phyloP scores from a whole-genome alignment of 1,140 invertebrate genomes.

The Conopomorpha cramerella region DNA sequence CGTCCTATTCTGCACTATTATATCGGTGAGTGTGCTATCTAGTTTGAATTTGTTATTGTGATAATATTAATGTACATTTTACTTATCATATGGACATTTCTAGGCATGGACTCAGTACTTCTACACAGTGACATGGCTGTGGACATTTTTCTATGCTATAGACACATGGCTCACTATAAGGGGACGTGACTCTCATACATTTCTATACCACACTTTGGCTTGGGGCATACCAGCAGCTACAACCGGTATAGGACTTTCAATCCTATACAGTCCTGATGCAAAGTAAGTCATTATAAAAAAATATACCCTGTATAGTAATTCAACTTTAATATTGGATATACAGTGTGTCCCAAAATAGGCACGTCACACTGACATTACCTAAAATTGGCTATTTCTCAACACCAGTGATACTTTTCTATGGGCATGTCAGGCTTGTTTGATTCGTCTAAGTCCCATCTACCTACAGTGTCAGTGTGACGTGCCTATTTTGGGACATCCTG shows the following conservation, averaged over 20 bases:
- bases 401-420: no score
- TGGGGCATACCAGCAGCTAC: slow-evolving; percentile 74
- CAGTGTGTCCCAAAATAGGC: no score
- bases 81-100: no score
- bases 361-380: no score
- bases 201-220: slow-evolving; percentile 68
- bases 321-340: no score
- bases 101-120: slow-evolving; percentile 86
- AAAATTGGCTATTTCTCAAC: no score
- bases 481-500: no score
- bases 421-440: no score
- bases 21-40: slow-evolving; percentile 65
- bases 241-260: slow-evolving; percentile 68
- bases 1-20: slow-evolving; percentile 73
- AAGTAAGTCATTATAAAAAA: slow-evolving; percentile 62
- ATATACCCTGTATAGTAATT: no score
- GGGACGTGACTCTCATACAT: slow-evolving; percentile 62
- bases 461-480: no score
- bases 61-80: no score
- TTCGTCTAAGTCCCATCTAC: no score
- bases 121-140: slow-evolving; percentile 82
- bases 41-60: slow-evolving; percentile 1
- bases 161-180: slow-evolving; percentile 73
- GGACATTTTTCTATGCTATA: slow-evolving; percentile 82
- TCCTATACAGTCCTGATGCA: slow-evolving; percentile 76